Conservation (phyloP, 2,797 vertebrate genomes). For the Gymnodraco acuticeps region DNA sequence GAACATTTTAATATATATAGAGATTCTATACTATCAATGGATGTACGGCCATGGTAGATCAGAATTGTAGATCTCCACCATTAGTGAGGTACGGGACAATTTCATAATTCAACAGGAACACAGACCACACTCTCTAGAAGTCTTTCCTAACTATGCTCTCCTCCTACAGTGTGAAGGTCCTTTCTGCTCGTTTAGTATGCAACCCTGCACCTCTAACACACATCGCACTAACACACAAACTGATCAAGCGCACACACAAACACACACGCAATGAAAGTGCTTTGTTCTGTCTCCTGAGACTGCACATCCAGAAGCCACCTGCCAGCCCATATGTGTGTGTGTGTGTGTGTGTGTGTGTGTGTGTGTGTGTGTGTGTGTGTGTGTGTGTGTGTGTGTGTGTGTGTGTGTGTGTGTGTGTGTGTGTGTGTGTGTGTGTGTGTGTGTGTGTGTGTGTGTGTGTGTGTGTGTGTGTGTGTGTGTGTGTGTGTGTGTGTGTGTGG, state of each 20-base stretch:
- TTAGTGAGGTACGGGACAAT: too few species aligned
- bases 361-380: constrained; percentile 18
- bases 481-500: constrained; percentile 13
- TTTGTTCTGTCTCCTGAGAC: constrained; percentile 61
- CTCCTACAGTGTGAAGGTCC: constrained; percentile 10
- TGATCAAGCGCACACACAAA: constrained; percentile 16
- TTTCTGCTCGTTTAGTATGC: constrained; percentile 25
- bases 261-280: constrained; percentile 42
- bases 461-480: constrained; percentile 14
- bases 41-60: too few species aligned
- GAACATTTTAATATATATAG: too few species aligned
- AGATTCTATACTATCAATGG: too few species aligned
- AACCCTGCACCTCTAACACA: constrained; percentile 27
- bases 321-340: constrained; percentile 51
- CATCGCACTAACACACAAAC: constrained; percentile 17
- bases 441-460: constrained; percentile 13
- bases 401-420: constrained; percentile 7
- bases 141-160: background rate
- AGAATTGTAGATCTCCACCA: too few species aligned
- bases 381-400: constrained; percentile 14
- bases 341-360: constrained; percentile 11
- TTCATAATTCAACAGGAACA: background rate
- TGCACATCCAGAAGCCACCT: constrained; percentile 69
- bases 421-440: constrained; percentile 1
- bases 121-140: background rate